phyloP scores from a whole-genome alignment of 2,113 vertebrate species.

The Paralichthys olivaceus region DNA sequence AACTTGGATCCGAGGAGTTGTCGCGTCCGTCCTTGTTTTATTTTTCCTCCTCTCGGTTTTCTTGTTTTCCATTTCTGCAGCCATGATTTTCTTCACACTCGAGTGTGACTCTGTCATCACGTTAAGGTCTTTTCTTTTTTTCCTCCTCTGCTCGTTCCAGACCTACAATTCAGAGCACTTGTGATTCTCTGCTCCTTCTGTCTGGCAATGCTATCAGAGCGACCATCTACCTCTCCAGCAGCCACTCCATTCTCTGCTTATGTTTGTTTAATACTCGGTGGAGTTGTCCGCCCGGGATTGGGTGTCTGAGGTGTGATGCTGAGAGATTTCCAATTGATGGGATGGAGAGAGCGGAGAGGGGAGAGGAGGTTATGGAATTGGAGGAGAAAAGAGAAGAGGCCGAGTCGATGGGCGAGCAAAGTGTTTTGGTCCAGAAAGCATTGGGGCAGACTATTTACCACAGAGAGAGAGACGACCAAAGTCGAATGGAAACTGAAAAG shows the following conservation, averaged over 20 bases:
- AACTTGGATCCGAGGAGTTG: slow-evolving; percentile 33
- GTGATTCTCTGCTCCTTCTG: slow-evolving; percentile 70
- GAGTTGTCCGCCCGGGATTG: slow-evolving; percentile 73
- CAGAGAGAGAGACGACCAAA: slow-evolving; percentile 34
- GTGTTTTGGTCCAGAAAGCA: slow-evolving; percentile 72
- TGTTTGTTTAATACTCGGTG: slow-evolving; percentile 86
- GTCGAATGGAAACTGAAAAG: slow-evolving; percentile 68
- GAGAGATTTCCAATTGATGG: slow-evolving; percentile 77
- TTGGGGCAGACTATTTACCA: slow-evolving; percentile 55
- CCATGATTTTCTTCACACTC: slow-evolving; percentile 47
- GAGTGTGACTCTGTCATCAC: slow-evolving; percentile 53
- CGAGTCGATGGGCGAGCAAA: slow-evolving; percentile 65
- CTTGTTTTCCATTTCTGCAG: slow-evolving; percentile 22
- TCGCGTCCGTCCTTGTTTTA: slow-evolving; percentile 8
- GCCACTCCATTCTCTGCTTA: slow-evolving; percentile 78
- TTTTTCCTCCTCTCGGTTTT: neutral
- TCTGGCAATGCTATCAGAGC: slow-evolving; percentile 72
- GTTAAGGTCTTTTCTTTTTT: slow-evolving; percentile 10
- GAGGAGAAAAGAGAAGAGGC: slow-evolving; percentile 61
- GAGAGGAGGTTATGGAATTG: slow-evolving; percentile 55
- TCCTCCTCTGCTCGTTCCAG: slow-evolving; percentile 19
- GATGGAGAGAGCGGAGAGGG: slow-evolving; percentile 54
- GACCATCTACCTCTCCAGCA: slow-evolving; percentile 74
- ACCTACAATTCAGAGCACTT: slow-evolving; percentile 66
- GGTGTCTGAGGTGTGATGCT: slow-evolving; percentile 71